These are phyloP conservation scores for Cephus pygmeus DNA, from an alignment of 2,888 invertebrate species.

Conservation along the genomic window DNA sequence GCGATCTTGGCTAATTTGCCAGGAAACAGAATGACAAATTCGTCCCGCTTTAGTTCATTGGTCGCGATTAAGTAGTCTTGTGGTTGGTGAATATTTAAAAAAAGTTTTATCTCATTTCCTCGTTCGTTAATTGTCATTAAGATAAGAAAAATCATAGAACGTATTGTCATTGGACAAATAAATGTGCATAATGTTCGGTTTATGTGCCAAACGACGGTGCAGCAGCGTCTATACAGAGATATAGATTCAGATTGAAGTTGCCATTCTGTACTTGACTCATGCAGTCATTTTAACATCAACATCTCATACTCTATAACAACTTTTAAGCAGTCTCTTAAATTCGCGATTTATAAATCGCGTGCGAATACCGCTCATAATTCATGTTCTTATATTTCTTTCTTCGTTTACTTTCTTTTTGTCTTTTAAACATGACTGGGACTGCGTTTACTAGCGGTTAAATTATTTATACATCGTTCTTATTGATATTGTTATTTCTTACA, in stretches of 20 bases:
- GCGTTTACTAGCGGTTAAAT: constrained; percentile 6
- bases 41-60: constrained; percentile 10
- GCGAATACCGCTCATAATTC: not conserved
- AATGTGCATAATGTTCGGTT: constrained; percentile 24
- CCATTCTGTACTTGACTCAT: constrained; percentile 33
- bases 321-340: constrained; percentile 43
- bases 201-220: constrained; percentile 43
- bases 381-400: not conserved
- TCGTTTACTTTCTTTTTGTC: not conserved
- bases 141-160: not conserved
- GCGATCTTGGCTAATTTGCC: not conserved
- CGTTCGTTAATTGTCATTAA: not conserved
- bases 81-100: not conserved
- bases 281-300: constrained; percentile 20
- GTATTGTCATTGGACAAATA: not conserved
- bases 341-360: not conserved
- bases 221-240: constrained; percentile 23
- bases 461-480: constrained; percentile 12
- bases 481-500: constrained; percentile 23
- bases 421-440: not conserved
- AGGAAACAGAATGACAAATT: constrained; percentile 33
- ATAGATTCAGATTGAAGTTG: constrained; percentile 30
- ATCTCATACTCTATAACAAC: constrained; percentile 39
- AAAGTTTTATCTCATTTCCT: not conserved
- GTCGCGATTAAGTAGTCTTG: not conserved